phyloP scores from a whole-genome alignment of 1,140 invertebrate genomes.

The Papilio glaucus region DNA sequence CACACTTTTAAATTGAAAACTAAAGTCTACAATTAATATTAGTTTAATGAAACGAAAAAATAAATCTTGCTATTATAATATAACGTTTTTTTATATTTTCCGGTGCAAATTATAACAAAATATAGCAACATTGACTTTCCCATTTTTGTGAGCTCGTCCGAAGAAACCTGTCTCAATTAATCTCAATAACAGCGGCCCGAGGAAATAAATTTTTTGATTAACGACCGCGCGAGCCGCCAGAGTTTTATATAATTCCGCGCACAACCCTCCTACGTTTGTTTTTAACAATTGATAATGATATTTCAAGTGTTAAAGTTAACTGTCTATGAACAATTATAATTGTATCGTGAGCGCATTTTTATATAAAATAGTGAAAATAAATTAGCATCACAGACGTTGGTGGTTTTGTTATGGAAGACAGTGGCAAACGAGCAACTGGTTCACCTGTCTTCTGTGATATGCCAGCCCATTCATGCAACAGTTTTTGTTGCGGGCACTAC shows the following conservation, averaged over 20 bases:
- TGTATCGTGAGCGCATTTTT: neutral
- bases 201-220: conserved; percentile 22
- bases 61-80: neutral
- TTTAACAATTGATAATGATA: neutral
- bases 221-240: neutral
- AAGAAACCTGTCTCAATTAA: conserved; percentile 26
- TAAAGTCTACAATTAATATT: no score
- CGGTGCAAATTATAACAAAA: conserved; percentile 1
- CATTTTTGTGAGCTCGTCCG: conserved; percentile 11
- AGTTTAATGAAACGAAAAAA: neutral
- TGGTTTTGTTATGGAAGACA: no score
- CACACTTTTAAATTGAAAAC: no score
- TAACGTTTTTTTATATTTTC: neutral
- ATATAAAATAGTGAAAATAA: no score
- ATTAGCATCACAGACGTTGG: no score
- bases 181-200: conserved; percentile 15
- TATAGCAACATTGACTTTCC: conserved; percentile 12
- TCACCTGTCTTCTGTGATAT: no score
- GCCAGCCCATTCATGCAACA: no score
- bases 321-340: neutral
- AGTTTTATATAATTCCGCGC: conserved; percentile 3
- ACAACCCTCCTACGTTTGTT: neutral
- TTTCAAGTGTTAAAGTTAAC: neutral
- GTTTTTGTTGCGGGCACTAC: no score
- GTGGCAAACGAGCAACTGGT: no score